A percentile compares a stretch with the other conserved stretches of the same genome.
These are phyloP conservation scores for Apotomis turbidana DNA, from an alignment of 2,888 invertebrate species.

Conservation along the genomic window DNA sequence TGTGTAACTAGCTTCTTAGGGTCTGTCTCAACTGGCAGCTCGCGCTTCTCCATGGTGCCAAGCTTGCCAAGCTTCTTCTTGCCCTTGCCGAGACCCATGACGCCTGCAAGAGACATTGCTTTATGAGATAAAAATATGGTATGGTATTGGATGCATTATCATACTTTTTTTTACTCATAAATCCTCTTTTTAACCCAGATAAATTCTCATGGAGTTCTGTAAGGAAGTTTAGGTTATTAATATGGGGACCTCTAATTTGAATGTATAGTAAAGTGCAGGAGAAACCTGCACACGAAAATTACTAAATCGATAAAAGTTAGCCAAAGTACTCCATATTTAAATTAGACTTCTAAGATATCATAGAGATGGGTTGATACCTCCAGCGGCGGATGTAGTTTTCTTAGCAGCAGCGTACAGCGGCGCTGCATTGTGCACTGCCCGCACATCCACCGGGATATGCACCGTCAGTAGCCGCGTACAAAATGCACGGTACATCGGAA, in stretches of 20 bases:
- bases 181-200: no score
- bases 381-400: conserved; percentile 76
- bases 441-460: conserved; percentile 41
- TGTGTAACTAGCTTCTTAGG: conserved; percentile 88
- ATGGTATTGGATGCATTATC: no score
- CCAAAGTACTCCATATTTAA: no score
- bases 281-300: no score
- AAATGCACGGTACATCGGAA: conserved; percentile 28
- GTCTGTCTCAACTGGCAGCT: conserved; percentile 93
- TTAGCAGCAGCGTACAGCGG: conserved; percentile 63
- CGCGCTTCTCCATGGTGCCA: conserved; percentile 87
- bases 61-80: conserved; percentile 86
- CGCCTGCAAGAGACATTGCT: conserved; percentile 59
- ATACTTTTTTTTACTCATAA: no score
- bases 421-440: conserved; percentile 54
- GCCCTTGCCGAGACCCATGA: conserved; percentile 80
- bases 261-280: no score
- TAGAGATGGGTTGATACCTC: conserved; percentile 55
- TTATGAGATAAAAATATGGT: no score
- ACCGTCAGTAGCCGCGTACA: conserved; percentile 14
- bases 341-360: background rate
- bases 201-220: no score
- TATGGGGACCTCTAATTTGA: no score
- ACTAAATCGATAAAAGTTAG: no score
- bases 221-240: no score